Conservation (phyloP, 2,797 vertebrate genomes). For the Sebastes kiyomatsui region DNA sequence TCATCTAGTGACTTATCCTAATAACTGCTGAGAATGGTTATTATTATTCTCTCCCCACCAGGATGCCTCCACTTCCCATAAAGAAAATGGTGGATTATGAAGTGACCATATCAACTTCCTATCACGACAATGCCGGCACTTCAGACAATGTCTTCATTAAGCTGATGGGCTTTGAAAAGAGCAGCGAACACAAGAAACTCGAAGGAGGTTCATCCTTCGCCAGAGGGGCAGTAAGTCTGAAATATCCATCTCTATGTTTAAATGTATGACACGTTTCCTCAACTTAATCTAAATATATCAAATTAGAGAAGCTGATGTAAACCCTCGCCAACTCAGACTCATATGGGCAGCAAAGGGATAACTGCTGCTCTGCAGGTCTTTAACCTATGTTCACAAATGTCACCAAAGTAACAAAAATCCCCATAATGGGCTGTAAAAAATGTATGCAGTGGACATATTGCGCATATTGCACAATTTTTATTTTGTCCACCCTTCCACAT, state of each 20-base stretch:
- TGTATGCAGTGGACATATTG: too few species aligned
- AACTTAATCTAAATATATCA: too few species aligned
- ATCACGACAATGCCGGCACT: neutral
- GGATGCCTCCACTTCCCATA: neutral
- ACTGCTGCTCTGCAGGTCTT: too few species aligned
- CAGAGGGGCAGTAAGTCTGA: constrained; percentile 55
- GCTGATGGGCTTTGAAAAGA: constrained; percentile 27
- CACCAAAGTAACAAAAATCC: too few species aligned
- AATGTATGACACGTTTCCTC: too few species aligned
- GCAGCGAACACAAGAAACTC: constrained; percentile 29
- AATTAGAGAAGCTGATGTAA: neutral
- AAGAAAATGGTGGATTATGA: constrained; percentile 52
- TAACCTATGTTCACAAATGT: too few species aligned
- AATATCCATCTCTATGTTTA: neutral
- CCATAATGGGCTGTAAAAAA: too few species aligned
- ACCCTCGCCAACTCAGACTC: too few species aligned
- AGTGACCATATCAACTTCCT: constrained; percentile 39
- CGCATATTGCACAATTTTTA: too few species aligned
- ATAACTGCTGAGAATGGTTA: neutral
- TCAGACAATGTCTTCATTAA: constrained; percentile 54
- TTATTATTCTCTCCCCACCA: neutral
- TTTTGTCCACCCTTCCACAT: neutral
- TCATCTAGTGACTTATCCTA: neutral
- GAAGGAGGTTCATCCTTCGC: neutral
- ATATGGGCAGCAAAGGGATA: too few species aligned